Base-by-base conservation (phyloP, 2,797 vertebrate species). In the Pseudochromis fuscus region DNA sequence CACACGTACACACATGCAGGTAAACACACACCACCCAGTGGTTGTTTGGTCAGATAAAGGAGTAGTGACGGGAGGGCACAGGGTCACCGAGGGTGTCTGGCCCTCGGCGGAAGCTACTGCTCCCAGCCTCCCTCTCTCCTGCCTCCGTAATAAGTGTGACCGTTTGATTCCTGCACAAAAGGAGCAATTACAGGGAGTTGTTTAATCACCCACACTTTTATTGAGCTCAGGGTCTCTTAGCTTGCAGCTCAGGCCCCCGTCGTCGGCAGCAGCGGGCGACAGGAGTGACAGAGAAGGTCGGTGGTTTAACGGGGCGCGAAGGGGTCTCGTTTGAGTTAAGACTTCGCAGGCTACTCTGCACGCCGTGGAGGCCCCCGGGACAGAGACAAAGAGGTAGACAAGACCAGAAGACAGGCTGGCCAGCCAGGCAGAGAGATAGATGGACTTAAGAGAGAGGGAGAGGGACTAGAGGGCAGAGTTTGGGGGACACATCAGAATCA, bases 121-220 rank as follows among this genome's bases (percentile, higher is more conserved):
- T 87, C 78, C 53, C 65, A 58, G 52, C 83, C 71, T 67, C 65
- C 72, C 64, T 60, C 69, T 78, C 73, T 62, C 53, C 73, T 50
- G 69, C 83, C 76, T 71, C 77, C 31, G 53, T 83, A 90, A 90
- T 90, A 87, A 92, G 85, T 72, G 87, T 83, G 82, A 86, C 84
- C 72, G 67, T 85, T 91, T 91, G 88, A 91, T 91, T 92, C 80
- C 77, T 38, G 82, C 89, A 90, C 91, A 92, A 92, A 94, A 93
- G 88, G 89, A 90, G 88, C 91, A 93, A 93, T 94, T 94, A 93
- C 85, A 83, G 85, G 83, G 89, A 90, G 88, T 91, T 92, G 90
- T 93, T 92, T 93, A 94, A 94, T 94, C 92, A 94, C 88, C 87
- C 79, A 82, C 87, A 87, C 85, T 92, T 91, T 92, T 90, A 91